Percentiles rank a stretch among this genome's conserved stretches.
Conservation (phyloP, 2,797 vertebrate genomes). For the Pantherophis alleghaniensis region DNA sequence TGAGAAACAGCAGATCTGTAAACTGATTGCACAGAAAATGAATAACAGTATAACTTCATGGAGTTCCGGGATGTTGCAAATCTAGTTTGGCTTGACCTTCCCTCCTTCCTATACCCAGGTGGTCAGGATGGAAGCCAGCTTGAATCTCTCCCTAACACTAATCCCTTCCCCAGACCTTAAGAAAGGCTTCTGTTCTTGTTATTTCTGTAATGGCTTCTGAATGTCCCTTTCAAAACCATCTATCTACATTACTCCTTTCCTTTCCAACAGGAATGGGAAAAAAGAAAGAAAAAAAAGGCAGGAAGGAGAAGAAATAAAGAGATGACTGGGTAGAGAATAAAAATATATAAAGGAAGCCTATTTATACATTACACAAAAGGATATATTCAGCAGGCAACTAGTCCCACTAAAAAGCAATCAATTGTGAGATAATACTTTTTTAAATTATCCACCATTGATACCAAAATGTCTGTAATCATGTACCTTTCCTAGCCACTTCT, state of each 20-base stretch:
- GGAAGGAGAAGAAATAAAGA: neutral
- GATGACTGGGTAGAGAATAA: neutral
- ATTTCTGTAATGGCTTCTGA: neutral
- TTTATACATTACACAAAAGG: neutral
- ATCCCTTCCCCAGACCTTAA: neutral
- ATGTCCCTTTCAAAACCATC: neutral
- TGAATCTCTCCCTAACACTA: neutral
- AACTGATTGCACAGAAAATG: neutral
- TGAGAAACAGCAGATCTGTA: neutral
- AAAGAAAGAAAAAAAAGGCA: neutral
- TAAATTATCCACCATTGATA: neutral
- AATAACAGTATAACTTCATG: neutral
- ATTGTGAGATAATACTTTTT: neutral
- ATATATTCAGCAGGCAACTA: neutral
- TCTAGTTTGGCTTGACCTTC: neutral
- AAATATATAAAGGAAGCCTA: neutral
- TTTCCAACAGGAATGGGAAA: neutral
- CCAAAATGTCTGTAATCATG: neutral
- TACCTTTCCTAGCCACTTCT: neutral
- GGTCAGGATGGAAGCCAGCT: neutral
- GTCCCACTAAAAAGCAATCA: neutral
- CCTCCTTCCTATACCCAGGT: neutral
- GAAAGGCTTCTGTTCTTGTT: neutral
- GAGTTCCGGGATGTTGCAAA: neutral
- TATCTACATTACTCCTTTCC: neutral